A percentile compares a stretch with the other conserved stretches of the same genome.
These are phyloP conservation scores for Nycteola revayana DNA, from an alignment of 2,888 invertebrate genomes.

Conservation along the genomic window DNA sequence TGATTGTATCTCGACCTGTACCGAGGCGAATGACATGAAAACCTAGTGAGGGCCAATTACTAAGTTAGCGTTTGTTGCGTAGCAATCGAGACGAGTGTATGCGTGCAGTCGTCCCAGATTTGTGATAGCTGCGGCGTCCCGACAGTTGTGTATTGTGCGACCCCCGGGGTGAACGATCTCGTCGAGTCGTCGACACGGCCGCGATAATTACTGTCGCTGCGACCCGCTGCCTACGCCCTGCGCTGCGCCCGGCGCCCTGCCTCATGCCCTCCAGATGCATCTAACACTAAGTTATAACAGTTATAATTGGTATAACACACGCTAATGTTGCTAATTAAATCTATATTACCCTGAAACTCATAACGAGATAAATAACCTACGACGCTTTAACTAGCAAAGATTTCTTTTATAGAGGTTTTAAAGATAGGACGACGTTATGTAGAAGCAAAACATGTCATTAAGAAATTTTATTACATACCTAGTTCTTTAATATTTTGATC, in stretches of 20 bases:
- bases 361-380: background rate
- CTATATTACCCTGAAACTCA: constrained; percentile 30
- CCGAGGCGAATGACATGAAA: constrained; percentile 35
- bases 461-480: too few relatives aligned
- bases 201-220: constrained; percentile 77
- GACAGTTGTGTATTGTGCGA: constrained; percentile 69
- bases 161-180: constrained; percentile 78
- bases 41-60: constrained; percentile 42
- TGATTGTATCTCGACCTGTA: too few relatives aligned
- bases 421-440: too few relatives aligned
- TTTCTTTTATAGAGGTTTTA: too few relatives aligned
- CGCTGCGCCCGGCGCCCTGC: constrained; percentile 38
- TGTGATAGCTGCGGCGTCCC: constrained; percentile 58
- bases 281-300: constrained; percentile 22
- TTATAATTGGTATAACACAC: constrained; percentile 1
- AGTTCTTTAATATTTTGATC: too few relatives aligned
- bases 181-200: constrained; percentile 75
- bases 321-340: constrained; percentile 48
- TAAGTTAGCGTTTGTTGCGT: constrained; percentile 30
- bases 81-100: constrained; percentile 27
- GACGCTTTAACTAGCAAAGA: background rate
- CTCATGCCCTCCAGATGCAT: constrained; percentile 32
- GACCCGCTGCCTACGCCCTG: constrained; percentile 43
- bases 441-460: too few relatives aligned
- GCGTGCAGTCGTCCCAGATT: constrained; percentile 52